Evolutionary conservation across 2,113 vertebrate genomes (phyloP), one percentile per base, ranked within the genome.

Genomic region (Casuarius casuarius): DNA sequence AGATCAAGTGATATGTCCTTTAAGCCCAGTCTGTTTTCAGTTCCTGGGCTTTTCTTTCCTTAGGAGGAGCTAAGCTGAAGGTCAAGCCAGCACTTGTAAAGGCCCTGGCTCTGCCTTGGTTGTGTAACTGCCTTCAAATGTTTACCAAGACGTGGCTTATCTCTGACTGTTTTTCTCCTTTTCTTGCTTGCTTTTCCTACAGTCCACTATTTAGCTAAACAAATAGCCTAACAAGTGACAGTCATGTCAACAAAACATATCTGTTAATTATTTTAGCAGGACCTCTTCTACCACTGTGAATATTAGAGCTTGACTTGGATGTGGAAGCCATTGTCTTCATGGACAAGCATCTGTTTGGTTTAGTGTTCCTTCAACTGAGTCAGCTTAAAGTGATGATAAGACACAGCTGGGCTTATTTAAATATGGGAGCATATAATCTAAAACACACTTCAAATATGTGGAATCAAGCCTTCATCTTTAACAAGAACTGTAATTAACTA

Each of bases 211-310:
- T 94, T 76, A 91, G 94, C 35, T 59, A 76, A 89, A 92, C 71
- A 66, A 93, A 80, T 28, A 93, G 80, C 46, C 51, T 72, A 89
- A 90, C 87, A 87, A 90, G 52, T 58, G 93, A 92, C 2, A 2
- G 78, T 85, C 87, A 46, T 28, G 63, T 83, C 78, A 96, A 73
- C 63, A 76, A 40, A 70, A n/a, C 21, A 33, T 90, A 87, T 49
- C 94, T 84, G 94, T 95, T 93, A 96, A 95, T 92, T 77, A 13
- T 38, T 93, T 90, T 77, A 96, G 79, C 79, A 96, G 82, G 35
- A 86, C 49, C 71, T 90, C 82, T 76, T 83, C 92, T 78, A 93
- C 91, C 95, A 84, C 75, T 20, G n/a, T n/a, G 40, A 31, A 20
- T 79, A n/a, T 31, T 29, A 83, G 21, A 85, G 63, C 35, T 58